phyloP scores from a whole-genome alignment of 2,113 vertebrate genomes.

The Phyllostomus discolor region DNA sequence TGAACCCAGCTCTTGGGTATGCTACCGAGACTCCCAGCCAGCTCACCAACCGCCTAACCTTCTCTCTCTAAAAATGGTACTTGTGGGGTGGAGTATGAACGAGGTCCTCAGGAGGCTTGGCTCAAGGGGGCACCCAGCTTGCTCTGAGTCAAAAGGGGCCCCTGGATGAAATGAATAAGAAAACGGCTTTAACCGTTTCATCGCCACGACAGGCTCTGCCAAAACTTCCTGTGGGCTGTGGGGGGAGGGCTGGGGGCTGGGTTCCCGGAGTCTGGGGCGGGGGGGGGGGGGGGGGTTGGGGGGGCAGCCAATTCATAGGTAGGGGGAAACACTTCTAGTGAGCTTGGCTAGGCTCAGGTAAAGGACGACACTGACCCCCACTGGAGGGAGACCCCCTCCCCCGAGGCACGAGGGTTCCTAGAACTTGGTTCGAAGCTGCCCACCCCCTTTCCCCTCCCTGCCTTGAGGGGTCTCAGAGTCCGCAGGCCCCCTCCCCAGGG shows the following conservation, averaged over 20 bases:
- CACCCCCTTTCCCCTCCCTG: background rate
- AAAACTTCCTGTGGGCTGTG: conserved; percentile 72
- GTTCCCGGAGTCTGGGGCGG: conserved; percentile 44
- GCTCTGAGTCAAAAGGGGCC: conserved; percentile 68
- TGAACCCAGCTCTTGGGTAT: background rate
- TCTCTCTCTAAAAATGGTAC: background rate
- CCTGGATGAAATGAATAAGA: conserved; percentile 72
- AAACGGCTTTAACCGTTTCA: conserved; percentile 75
- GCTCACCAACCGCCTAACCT: background rate
- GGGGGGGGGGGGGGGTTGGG: too few relatives aligned
- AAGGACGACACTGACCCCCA: background rate
- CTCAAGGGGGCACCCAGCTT: conserved; percentile 38
- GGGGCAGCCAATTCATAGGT: background rate
- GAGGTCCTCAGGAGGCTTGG: conserved; percentile 17
- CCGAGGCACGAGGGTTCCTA: background rate
- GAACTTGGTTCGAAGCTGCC: background rate
- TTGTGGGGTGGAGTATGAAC: background rate
- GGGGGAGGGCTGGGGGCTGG: background rate
- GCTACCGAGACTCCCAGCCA: background rate
- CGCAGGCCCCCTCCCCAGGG: conserved; percentile 61
- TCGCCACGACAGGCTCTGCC: conserved; percentile 53
- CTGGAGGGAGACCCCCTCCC: background rate
- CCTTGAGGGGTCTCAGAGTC: conserved; percentile 32
- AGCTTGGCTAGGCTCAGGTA: background rate
- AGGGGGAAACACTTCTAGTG: background rate